phyloP scores from a whole-genome alignment of 1,140 invertebrate genomes.

The Trichonephila clavipes region DNA sequence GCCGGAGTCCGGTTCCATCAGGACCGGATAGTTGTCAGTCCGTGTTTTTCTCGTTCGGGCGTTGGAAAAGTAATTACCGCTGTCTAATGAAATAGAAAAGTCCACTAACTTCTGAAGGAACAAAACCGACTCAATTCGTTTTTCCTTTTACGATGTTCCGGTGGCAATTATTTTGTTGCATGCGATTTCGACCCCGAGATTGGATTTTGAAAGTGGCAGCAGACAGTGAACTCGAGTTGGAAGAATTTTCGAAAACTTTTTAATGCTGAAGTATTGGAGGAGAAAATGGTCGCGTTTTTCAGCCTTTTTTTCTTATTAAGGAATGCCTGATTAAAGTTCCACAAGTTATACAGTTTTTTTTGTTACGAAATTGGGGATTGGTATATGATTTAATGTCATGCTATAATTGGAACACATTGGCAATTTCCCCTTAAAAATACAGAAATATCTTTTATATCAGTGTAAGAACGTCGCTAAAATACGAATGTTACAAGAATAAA shows the following conservation, averaged over 20 bases:
- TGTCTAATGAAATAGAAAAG: slow-evolving; percentile 73
- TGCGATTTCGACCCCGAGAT: background rate
- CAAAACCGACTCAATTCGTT: slow-evolving; percentile 35
- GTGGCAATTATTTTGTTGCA: slow-evolving; percentile 55
- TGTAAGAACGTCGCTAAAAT: no score
- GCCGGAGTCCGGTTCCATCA: background rate
- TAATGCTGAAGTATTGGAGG: background rate
- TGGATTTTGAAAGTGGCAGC: background rate
- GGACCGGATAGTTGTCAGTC: slow-evolving; percentile 30
- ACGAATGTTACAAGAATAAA: no score
- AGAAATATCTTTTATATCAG: no score
- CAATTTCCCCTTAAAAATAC: no score
- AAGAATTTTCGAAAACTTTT: background rate
- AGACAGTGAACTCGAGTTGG: background rate
- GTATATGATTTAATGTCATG: no score
- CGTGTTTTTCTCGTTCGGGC: slow-evolving; percentile 52
- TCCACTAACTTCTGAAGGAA: slow-evolving; percentile 51
- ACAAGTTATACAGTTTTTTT: background rate
- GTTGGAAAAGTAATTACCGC: slow-evolving; percentile 63
- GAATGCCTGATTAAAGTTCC: no score
- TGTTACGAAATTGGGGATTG: background rate
- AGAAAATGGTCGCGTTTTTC: background rate
- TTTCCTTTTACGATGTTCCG: slow-evolving; percentile 24
- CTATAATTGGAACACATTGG: no score
- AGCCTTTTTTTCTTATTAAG: no score